Conservation (phyloP, 2,113 vertebrate genomes). For the Cervus canadensis region DNA sequence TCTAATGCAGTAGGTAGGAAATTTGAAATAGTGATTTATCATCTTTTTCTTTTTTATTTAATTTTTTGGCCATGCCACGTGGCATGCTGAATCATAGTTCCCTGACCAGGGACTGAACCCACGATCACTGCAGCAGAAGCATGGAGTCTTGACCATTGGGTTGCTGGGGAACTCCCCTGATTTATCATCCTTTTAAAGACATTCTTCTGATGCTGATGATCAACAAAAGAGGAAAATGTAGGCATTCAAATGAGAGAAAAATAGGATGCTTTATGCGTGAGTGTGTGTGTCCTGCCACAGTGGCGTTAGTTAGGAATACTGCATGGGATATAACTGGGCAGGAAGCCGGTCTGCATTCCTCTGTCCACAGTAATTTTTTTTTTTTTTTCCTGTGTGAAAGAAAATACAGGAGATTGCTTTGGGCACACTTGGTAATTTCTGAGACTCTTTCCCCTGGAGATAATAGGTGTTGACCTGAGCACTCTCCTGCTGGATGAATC, state of each 20-base stretch:
- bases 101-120: not conserved
- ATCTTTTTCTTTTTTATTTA: not conserved
- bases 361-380: not conserved
- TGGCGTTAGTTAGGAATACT: not conserved
- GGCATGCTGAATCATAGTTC: not conserved
- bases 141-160: not conserved
- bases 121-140: not conserved
- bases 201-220: not conserved
- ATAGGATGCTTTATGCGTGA: not conserved
- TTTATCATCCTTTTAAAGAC: not conserved
- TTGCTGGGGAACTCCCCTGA: not conserved
- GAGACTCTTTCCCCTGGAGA: constrained; percentile 18
- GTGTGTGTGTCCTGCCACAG: not conserved
- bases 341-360: not conserved
- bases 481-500: constrained; percentile 6
- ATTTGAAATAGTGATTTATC: not conserved
- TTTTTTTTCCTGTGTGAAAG: not conserved
- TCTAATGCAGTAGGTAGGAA: not conserved
- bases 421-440: constrained; percentile 41
- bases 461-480: constrained; percentile 36
- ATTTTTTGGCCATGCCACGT: not conserved
- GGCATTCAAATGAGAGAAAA: not conserved
- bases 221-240: not conserved
- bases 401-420: constrained; percentile 48
- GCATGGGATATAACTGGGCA: not conserved